These are phyloP conservation scores for Unio delphinus DNA, from an alignment of 2,888 invertebrate genomes.

Conservation along the genomic window DNA sequence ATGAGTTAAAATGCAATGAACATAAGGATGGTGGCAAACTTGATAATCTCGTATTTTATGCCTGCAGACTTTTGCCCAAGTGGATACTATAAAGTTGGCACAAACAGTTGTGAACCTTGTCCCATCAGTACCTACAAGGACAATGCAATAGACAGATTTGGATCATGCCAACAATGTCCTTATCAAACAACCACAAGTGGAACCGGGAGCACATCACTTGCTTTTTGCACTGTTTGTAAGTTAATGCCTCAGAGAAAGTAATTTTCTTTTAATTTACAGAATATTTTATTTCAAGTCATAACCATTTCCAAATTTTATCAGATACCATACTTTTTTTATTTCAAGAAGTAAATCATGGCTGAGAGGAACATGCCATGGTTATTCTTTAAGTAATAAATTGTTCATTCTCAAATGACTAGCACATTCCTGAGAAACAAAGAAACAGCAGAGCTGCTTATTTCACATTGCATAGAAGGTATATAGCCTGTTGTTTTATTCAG, in stretches of 20 bases:
- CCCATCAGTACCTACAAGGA: conserved; percentile 30
- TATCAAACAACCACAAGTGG: conserved; percentile 26
- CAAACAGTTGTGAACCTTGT: conserved; percentile 22
- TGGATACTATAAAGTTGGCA: conserved; percentile 63
- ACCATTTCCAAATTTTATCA: too few relatives aligned
- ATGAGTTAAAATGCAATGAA: too few relatives aligned
- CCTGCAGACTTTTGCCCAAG: conserved; percentile 73
- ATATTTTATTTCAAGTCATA: too few relatives aligned
- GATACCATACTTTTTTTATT: too few relatives aligned
- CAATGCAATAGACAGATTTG: conserved; percentile 26
- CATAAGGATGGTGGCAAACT: too few relatives aligned
- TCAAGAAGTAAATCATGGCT: background rate
- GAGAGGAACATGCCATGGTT: conserved; percentile 37
- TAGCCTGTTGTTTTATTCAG: too few relatives aligned
- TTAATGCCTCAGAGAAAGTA: conserved; percentile 1
- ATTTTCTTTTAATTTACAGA: too few relatives aligned
- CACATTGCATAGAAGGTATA: too few relatives aligned
- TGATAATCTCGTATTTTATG: too few relatives aligned
- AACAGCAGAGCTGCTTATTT: too few relatives aligned
- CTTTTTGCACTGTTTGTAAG: conserved; percentile 38
- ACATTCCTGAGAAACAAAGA: too few relatives aligned
- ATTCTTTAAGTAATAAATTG: conserved; percentile 13
- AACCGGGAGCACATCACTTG: conserved; percentile 11
- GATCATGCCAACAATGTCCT: conserved; percentile 27
- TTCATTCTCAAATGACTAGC: too few relatives aligned